A percentile compares a stretch with the other conserved stretches of the same genome.
Conservation (phyloP, 2,113 vertebrate species). For the Arothron firmamentum region DNA sequence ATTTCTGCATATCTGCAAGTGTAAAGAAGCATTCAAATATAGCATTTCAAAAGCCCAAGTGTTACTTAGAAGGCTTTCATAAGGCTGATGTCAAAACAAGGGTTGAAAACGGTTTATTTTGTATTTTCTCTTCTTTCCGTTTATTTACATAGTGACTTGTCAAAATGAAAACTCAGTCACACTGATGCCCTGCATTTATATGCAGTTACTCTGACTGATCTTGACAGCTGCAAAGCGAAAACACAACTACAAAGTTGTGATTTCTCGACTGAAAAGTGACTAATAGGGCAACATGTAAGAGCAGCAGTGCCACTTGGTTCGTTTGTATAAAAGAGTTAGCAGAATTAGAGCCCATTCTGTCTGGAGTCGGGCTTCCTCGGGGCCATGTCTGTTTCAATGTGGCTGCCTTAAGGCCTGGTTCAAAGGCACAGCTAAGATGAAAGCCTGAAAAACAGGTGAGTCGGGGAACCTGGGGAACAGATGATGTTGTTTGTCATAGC, state of each 20-base stretch:
- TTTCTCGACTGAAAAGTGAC: constrained; percentile 6
- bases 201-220: not conserved
- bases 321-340: constrained; percentile 23
- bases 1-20: no score
- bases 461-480: not conserved
- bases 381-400: constrained; percentile 38
- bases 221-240: not conserved
- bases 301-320: constrained; percentile 21
- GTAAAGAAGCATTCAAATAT: no score
- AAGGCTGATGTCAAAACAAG: no score
- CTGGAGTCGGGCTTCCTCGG: constrained; percentile 41
- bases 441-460: constrained; percentile 23
- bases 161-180: not conserved
- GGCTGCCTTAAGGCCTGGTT: constrained; percentile 51
- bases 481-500: constrained; percentile 60
- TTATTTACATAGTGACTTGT: no score
- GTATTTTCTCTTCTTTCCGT: no score
- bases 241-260: not conserved
- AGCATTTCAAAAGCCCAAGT: no score
- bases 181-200: not conserved
- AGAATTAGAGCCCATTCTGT: constrained; percentile 36
- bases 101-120: no score
- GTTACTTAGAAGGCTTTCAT: no score
- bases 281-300: constrained; percentile 19
- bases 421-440: constrained; percentile 60